Percentiles rank a stretch among this genome's conserved stretches.
Evolutionary conservation across 2,888 invertebrate species (phyloP).

Genomic region (Coremacera marginata): DNA sequence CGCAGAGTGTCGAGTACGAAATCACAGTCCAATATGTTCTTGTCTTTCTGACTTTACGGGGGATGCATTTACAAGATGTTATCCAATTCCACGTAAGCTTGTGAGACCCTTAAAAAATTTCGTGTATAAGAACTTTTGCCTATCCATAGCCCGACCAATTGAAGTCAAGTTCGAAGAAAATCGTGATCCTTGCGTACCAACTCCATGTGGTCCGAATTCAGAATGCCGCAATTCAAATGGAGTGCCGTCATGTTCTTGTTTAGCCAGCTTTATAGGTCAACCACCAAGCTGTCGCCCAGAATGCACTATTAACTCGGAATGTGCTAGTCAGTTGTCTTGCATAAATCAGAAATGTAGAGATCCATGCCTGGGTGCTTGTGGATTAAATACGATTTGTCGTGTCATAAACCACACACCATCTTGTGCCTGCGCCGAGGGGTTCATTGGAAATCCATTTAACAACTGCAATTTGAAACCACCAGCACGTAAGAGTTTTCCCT

Average conservation of each 20-base stretch:
- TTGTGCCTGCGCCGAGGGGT: conserved; percentile 76
- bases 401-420: conserved; percentile 79
- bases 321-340: conserved; percentile 79
- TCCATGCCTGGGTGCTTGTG: conserved; percentile 81
- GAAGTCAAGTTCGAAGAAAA: conserved; percentile 57
- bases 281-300: conserved; percentile 82
- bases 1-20: conserved; percentile 80
- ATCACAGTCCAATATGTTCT: conserved; percentile 83
- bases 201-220: conserved; percentile 78
- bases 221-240: conserved; percentile 75
- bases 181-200: conserved; percentile 77
- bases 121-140: background rate
- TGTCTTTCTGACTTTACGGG: conserved; percentile 79
- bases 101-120: background rate
- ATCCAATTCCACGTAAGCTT: conserved; percentile 69
- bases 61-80: conserved; percentile 80
- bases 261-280: conserved; percentile 75
- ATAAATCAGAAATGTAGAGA: conserved; percentile 80
- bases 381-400: conserved; percentile 74
- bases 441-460: conserved; percentile 73
- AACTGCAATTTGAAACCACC: conserved; percentile 67
- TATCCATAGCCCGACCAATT: conserved; percentile 55
- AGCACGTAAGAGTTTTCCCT: conserved; percentile 56
- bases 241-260: conserved; percentile 77
- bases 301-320: conserved; percentile 80